Conservation (phyloP, 2,888 invertebrate species). For the Heliconius aoede region DNA sequence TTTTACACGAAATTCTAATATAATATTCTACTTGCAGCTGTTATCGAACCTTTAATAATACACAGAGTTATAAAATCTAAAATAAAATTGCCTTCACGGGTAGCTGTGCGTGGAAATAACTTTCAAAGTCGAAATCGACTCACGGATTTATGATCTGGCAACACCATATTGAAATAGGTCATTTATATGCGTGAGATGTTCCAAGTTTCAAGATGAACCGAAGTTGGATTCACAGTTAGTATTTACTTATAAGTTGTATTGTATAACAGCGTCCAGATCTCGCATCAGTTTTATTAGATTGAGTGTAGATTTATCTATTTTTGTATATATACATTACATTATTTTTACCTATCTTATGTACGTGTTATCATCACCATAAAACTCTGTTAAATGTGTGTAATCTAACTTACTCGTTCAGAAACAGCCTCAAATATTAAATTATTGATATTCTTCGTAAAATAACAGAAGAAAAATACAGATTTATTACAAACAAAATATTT, state of each 20-base stretch:
- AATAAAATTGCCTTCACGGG: conserved; percentile 9
- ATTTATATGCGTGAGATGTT: conserved; percentile 42
- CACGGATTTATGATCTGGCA: conserved; percentile 41
- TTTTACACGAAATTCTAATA: neutral
- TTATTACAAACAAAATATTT: too few species aligned
- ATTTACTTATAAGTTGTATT: conserved; percentile 24
- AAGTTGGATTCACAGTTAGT: conserved; percentile 26
- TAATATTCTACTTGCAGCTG: neutral
- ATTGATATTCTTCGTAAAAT: too few species aligned
- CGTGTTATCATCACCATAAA: too few species aligned
- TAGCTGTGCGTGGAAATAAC: neutral
- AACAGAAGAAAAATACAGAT: too few species aligned
- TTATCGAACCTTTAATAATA: neutral
- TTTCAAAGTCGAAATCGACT: conserved; percentile 26
- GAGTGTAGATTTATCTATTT: neutral
- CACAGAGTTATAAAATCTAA: conserved; percentile 16
- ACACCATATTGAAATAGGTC: conserved; percentile 35
- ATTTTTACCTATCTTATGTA: too few species aligned
- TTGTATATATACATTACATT: too few species aligned
- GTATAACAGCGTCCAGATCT: neutral
- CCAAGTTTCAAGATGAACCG: conserved; percentile 12
- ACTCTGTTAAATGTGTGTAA: too few species aligned
- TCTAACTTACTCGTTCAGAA: too few species aligned
- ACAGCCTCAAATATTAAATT: too few species aligned
- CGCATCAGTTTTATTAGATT: neutral